phyloP scores from a whole-genome alignment of 2,113 vertebrate species.

The Steatornis caripensis region DNA sequence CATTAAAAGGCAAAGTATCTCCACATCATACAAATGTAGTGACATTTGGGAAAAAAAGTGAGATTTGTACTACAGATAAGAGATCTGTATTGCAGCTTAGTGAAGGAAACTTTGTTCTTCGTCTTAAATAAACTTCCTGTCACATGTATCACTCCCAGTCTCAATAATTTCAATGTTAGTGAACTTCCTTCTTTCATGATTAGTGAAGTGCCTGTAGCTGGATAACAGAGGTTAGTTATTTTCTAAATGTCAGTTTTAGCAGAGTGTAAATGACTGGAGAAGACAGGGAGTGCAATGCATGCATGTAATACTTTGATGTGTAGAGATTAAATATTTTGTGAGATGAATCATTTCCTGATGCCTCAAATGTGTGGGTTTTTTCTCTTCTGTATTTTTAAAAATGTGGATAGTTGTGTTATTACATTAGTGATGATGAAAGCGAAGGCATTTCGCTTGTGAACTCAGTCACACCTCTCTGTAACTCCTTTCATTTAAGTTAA shows the following conservation, averaged over 20 bases:
- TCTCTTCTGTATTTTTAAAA: background rate
- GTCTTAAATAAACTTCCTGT: conserved; percentile 43
- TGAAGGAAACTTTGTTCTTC: conserved; percentile 46
- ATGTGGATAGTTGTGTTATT: background rate
- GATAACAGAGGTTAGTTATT: conserved; percentile 34
- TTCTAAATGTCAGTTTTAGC: conserved; percentile 41
- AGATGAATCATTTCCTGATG: conserved; percentile 30
- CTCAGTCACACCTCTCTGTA: background rate
- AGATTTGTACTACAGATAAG: background rate
- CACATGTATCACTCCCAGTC: background rate
- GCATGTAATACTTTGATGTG: conserved; percentile 36
- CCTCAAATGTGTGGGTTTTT: background rate
- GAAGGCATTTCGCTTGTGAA: background rate
- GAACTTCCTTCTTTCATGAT: conserved; percentile 50
- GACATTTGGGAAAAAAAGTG: background rate
- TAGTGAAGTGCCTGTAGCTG: conserved; percentile 25
- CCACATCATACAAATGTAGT: background rate
- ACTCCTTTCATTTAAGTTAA: background rate
- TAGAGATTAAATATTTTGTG: conserved; percentile 35
- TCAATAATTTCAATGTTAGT: conserved; percentile 7
- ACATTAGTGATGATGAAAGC: background rate
- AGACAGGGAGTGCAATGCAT: background rate
- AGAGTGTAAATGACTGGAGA: background rate
- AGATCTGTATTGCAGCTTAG: background rate
- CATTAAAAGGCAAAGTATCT: background rate